Percentiles rank a stretch among this genome's conserved stretches.
Conservation (phyloP, 2,888 invertebrate species). For the Hemithea aestivaria region DNA sequence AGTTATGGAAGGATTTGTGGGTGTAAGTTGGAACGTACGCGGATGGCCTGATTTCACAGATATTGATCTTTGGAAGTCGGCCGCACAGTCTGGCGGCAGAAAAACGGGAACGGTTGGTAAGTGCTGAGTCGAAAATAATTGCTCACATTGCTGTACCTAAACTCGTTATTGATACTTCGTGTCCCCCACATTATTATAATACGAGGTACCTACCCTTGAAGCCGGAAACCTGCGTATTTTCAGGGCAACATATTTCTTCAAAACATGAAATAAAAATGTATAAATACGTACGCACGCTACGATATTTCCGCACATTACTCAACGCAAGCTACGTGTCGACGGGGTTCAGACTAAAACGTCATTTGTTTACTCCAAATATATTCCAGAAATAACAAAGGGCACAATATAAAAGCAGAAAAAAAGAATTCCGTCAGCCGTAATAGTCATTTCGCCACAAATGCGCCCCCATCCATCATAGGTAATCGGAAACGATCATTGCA, state of each 20-base stretch:
- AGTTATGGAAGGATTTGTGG: constrained; percentile 64
- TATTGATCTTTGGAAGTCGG: constrained; percentile 63
- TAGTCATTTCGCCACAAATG: constrained; percentile 47
- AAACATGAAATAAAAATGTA: no score
- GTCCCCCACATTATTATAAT: no score
- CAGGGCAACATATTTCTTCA: no score
- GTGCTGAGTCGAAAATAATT: constrained; percentile 30
- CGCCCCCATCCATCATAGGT: constrained; percentile 60
- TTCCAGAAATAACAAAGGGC: constrained; percentile 27
- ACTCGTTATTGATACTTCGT: no score
- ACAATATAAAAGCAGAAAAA: constrained; percentile 29
- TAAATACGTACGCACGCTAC: no score
- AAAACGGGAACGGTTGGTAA: constrained; percentile 42
- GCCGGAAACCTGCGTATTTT: no score
- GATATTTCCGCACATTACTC: constrained; percentile 1
- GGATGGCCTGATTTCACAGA: constrained; percentile 62
- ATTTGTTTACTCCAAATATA: constrained; percentile 22
- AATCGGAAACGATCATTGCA: constrained; percentile 74
- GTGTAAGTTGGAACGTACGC: constrained; percentile 55
- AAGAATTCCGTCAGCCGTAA: constrained; percentile 40
- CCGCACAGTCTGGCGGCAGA: constrained; percentile 46
- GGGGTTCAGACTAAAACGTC: constrained; percentile 14
- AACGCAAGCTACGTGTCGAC: constrained; percentile 10
- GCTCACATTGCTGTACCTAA: constrained; percentile 6
- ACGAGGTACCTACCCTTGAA: no score